These are phyloP conservation scores for Priocnemis perturbator DNA, from an alignment of 2,888 invertebrate species.

Conservation along the genomic window DNA sequence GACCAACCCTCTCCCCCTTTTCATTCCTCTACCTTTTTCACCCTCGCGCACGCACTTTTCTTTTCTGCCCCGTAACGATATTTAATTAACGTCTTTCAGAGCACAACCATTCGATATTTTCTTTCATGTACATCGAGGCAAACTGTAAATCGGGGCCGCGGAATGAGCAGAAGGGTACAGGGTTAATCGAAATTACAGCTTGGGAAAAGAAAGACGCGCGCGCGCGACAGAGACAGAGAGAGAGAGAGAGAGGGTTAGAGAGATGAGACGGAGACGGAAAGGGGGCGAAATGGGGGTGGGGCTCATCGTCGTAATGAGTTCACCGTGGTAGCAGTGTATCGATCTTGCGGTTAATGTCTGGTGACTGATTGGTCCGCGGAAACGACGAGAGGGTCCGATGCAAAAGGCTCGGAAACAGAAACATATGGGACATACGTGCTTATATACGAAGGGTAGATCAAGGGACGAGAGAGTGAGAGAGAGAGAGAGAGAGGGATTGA, in stretches of 20 bases:
- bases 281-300: no score
- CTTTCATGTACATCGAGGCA: slow-evolving; percentile 1
- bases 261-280: background rate
- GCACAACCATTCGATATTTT: slow-evolving; percentile 14
- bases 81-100: slow-evolving; percentile 21
- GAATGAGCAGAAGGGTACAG: no score
- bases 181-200: no score
- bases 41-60: slow-evolving; percentile 1
- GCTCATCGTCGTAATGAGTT: no score
- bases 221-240: background rate
- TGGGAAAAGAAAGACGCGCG: background rate
- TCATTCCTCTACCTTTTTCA: background rate
- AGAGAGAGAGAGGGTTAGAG: slow-evolving; percentile 1
- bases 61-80: slow-evolving; percentile 13
- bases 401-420: slow-evolving; percentile 1
- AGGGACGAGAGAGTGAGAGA: background rate
- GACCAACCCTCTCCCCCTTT: background rate
- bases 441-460: background rate
- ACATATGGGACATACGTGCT: background rate
- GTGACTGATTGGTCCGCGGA: background rate
- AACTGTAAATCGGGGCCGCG: no score
- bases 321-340: no score
- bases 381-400: slow-evolving; percentile 1
- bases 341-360: no score
- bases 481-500: background rate